Evolutionary conservation across 2,113 vertebrate species (phyloP).

Genomic region (Bettongia penicillata): DNA sequence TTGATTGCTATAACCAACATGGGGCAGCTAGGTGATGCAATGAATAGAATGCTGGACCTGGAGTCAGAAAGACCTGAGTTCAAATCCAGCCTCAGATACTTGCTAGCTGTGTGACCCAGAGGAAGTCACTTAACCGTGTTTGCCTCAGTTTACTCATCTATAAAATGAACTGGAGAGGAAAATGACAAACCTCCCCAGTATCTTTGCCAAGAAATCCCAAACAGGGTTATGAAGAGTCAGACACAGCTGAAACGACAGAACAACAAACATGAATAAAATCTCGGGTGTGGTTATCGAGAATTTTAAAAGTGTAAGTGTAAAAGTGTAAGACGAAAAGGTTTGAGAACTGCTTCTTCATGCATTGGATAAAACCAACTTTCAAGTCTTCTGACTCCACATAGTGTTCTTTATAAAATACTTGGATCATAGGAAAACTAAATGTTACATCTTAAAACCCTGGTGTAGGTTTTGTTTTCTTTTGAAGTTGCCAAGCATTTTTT

Average conservation of each 20-base stretch:
- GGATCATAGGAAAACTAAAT: neutral
- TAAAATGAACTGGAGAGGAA: neutral
- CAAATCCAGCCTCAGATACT: neutral
- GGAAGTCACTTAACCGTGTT: neutral
- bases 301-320: neutral
- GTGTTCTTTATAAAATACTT: neutral
- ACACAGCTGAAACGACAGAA: no score
- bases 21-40: neutral
- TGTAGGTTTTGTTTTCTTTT: neutral
- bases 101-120: neutral
- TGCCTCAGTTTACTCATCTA: neutral
- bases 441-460: constrained; percentile 29
- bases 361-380: neutral
- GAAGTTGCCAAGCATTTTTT: neutral
- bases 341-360: neutral
- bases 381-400: neutral
- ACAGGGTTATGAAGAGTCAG: no score
- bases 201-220: no score
- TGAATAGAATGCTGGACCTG: neutral
- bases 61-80: neutral
- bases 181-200: no score
- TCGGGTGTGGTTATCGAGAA: neutral
- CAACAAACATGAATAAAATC: neutral
- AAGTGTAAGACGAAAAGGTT: neutral
- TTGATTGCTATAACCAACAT: neutral